Evolutionary conservation across 2,888 invertebrate genomes (phyloP), one percentile per base, ranked within the genome.

Genomic region (Phragmatobia fuliginosa): DNA sequence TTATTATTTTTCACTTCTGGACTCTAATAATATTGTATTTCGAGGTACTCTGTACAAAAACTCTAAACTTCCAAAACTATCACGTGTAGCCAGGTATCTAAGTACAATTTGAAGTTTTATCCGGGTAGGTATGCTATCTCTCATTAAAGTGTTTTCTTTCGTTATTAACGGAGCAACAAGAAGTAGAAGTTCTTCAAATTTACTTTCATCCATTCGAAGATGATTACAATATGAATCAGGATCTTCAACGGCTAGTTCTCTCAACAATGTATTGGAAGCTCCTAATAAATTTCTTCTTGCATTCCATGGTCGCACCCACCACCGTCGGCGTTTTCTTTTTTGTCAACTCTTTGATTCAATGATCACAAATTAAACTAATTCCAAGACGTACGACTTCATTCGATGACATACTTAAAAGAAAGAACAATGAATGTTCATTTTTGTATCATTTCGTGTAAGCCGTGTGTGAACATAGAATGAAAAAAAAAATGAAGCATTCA

Each of bases 221-320:
- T n/a, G n/a, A n/a, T n/a, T n/a, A n/a, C n/a, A n/a, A n/a, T n/a
- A n/a, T n/a, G n/a, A n/a, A n/a, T n/a, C n/a, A n/a, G n/a, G n/a
- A n/a, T n/a, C n/a, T n/a, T n/a, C n/a, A n/a, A n/a, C n/a, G n/a
- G n/a, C n/a, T n/a, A n/a, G n/a, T n/a, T n/a, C n/a, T n/a, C n/a
- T n/a, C n/a, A n/a, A n/a, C n/a, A 56, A 56, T 76, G 72, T 72
- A 67, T 75, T 70, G 38, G 72, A 71, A 75, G 77, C 73, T 73
- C 75, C 69, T 52, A 77, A 75, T 68, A 71, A 63, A 67, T 73
- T 73, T 71, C 72, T 68, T 75, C 71, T 75, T 73, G 36, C 73
- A 73, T 72, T 72, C 74, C 76, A 74, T 72, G 74, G 72, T 65
- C 72, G 69, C 69, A 72, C 74, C 74, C 74, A 74, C 76, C 72